These are phyloP conservation scores for Coilia nasus DNA, from an alignment of 2,797 vertebrate genomes.

Conservation along the genomic window DNA sequence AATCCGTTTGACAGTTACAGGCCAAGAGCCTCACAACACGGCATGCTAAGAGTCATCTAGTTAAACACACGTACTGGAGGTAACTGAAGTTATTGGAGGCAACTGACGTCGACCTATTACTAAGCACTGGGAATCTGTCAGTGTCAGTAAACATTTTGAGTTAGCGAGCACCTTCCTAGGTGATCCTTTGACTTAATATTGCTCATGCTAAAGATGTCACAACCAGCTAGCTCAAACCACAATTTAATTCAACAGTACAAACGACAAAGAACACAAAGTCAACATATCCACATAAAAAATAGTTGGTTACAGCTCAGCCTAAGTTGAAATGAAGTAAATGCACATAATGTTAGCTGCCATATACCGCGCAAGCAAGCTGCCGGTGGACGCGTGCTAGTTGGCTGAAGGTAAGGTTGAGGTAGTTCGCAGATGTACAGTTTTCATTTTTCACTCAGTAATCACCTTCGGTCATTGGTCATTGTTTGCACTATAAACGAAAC, in stretches of 20 bases:
- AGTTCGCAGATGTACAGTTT: neutral
- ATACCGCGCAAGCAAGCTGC: neutral
- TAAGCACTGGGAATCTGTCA: neutral
- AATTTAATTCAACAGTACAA: neutral
- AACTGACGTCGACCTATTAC: slow-evolving; percentile 29
- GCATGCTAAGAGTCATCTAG: slow-evolving; percentile 34
- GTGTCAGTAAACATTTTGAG: neutral
- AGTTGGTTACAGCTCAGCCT: neutral
- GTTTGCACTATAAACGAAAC: neutral
- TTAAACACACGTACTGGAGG: slow-evolving; percentile 8
- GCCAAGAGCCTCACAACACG: slow-evolving; percentile 45
- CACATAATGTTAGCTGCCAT: neutral
- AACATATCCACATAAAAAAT: neutral
- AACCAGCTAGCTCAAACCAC: neutral
- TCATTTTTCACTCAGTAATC: neutral
- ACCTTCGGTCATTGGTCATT: neutral
- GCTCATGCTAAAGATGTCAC: too few species aligned
- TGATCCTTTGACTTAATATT: neutral
- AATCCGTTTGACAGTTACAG: slow-evolving; percentile 58
- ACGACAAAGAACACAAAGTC: neutral
- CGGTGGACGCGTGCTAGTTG: slow-evolving; percentile 8
- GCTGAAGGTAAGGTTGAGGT: neutral
- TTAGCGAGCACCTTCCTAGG: neutral
- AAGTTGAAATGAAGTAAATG: neutral
- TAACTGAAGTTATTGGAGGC: too few species aligned